Conservation (phyloP, 2,888 invertebrate species). For the Heterodera filipjevi region DNA sequence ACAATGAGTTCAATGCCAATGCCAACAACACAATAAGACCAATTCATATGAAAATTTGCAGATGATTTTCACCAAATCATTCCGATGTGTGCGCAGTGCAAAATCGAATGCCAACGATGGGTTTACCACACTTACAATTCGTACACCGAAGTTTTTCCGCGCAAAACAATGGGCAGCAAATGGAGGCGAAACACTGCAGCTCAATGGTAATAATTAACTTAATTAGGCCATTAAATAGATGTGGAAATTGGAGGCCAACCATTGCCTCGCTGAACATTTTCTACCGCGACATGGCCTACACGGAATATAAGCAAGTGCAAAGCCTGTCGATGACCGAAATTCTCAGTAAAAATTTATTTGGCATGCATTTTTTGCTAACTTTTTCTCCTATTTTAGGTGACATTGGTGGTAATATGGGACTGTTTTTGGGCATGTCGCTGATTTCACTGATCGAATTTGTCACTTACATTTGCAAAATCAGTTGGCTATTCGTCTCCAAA, state of each 20-base stretch:
- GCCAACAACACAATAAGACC: background rate
- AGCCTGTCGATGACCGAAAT: constrained; percentile 50
- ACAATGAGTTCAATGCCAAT: background rate
- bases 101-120: constrained; percentile 52
- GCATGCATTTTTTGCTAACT: background rate
- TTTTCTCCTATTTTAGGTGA: constrained; percentile 46
- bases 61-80: constrained; percentile 22
- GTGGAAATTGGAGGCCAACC: constrained; percentile 35
- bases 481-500: constrained; percentile 57
- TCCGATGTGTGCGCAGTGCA: constrained; percentile 44
- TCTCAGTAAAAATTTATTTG: constrained; percentile 33
- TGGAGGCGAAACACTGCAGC: background rate
- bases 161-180: constrained; percentile 43
- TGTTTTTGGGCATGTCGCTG: constrained; percentile 64
- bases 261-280: constrained; percentile 57
- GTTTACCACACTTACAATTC: constrained; percentile 58
- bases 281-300: constrained; percentile 58
- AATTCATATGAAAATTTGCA: background rate
- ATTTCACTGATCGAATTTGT: constrained; percentile 59
- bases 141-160: constrained; percentile 52
- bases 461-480: constrained; percentile 58
- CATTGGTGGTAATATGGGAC: constrained; percentile 65
- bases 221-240: background rate
- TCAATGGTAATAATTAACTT: background rate
- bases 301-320: constrained; percentile 58